These are phyloP conservation scores for Heliconius hewitsoni DNA, from an alignment of 1,140 invertebrate species.

Conservation along the genomic window DNA sequence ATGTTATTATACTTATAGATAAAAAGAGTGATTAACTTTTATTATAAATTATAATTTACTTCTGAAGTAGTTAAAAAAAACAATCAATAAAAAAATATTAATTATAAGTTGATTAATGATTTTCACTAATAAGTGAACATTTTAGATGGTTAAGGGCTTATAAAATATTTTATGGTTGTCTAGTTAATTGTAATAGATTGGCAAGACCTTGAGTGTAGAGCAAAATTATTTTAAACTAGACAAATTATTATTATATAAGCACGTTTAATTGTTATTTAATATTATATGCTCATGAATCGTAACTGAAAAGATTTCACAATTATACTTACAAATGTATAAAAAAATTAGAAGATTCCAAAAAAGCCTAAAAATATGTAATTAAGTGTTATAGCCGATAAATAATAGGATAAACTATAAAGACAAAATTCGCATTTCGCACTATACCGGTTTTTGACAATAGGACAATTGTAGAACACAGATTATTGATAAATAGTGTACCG, in stretches of 20 bases:
- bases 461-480: not conserved
- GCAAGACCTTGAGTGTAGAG: constrained; percentile 25
- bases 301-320: not conserved
- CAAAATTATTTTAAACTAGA: constrained; percentile 18
- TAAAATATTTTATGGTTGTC: not conserved
- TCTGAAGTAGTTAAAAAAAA: not conserved
- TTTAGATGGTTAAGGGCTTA: not conserved
- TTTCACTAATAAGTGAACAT: not conserved
- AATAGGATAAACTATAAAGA: not conserved
- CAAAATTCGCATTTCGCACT: constrained; percentile 6
- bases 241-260: constrained; percentile 29
- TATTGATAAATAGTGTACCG: not conserved
- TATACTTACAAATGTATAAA: not conserved
- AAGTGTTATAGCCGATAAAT: not conserved
- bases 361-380: not conserved
- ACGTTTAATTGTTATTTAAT: constrained; percentile 10
- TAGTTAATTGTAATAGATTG: not conserved
- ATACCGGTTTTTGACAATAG: not conserved
- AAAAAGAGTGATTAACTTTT: not conserved
- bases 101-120: not conserved
- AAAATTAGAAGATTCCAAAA: not conserved
- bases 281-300: not conserved
- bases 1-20: not conserved
- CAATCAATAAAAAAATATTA: not conserved
- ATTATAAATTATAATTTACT: not conserved